phyloP scores from a whole-genome alignment of 2,888 invertebrate genomes.

The Zygothrica quintamaculata region DNA sequence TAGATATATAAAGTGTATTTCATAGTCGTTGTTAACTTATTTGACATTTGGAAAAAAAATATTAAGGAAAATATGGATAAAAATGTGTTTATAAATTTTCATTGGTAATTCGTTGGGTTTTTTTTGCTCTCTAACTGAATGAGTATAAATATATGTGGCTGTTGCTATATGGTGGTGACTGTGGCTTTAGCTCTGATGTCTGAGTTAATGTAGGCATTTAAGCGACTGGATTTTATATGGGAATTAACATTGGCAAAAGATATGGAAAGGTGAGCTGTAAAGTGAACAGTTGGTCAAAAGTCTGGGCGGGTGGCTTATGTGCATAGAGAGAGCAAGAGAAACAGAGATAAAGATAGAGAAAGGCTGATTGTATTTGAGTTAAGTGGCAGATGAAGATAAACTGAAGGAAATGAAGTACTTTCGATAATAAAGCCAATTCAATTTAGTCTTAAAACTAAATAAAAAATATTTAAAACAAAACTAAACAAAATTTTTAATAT shows the following conservation, averaged over 20 bases:
- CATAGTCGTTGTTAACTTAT: not conserved
- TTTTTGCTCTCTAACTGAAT: constrained; percentile 9
- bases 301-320: constrained; percentile 23
- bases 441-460: too few relatives aligned
- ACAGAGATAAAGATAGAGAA: too few relatives aligned
- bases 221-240: constrained; percentile 31
- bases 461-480: too few relatives aligned
- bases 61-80: constrained; percentile 30
- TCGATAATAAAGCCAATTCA: too few relatives aligned
- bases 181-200: constrained; percentile 38
- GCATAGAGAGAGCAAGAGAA: not conserved
- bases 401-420: too few relatives aligned
- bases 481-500: too few relatives aligned
- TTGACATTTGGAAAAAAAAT: not conserved
- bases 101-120: constrained; percentile 39
- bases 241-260: constrained; percentile 1
- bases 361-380: too few relatives aligned
- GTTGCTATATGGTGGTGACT: constrained; percentile 16
- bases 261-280: constrained; percentile 22
- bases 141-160: constrained; percentile 13
- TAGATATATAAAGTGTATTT: not conserved
- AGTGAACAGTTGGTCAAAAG: constrained; percentile 56
- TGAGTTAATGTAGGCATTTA: constrained; percentile 66
- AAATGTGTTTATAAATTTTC: constrained; percentile 38
- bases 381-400: too few relatives aligned